Percentiles rank a stretch among this genome's conserved stretches.
phyloP scores from a whole-genome alignment of 2,797 vertebrate genomes.

The Tragelaphus oryx region DNA sequence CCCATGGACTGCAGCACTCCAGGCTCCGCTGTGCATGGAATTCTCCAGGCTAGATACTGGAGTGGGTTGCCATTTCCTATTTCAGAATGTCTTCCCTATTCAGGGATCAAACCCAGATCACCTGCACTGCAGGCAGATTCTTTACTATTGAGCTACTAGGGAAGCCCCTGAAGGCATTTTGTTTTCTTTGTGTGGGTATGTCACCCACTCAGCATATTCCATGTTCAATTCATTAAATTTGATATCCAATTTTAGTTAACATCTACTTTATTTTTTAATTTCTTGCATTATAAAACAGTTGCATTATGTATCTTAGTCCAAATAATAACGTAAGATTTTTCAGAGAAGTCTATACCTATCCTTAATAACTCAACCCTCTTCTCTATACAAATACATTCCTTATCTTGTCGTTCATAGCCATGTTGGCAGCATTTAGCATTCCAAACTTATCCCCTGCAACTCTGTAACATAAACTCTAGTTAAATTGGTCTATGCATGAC shows the following conservation, averaged over 20 bases:
- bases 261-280: background rate
- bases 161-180: background rate
- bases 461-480: background rate
- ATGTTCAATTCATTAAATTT: background rate
- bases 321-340: background rate
- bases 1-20: background rate
- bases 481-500: background rate
- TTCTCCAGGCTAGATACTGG: background rate
- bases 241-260: background rate
- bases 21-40: background rate
- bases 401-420: background rate
- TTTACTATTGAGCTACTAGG: background rate
- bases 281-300: background rate
- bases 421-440: background rate
- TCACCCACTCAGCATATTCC: background rate
- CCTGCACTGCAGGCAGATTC: background rate
- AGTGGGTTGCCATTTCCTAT: background rate
- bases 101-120: background rate
- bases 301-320: background rate
- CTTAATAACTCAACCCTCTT: background rate
- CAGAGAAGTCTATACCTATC: background rate
- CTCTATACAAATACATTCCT: background rate
- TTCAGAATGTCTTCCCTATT: background rate
- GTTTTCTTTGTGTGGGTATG: background rate
- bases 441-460: background rate